Percentiles rank a stretch among this genome's conserved stretches.
Conservation (phyloP, 2,113 vertebrate species). For the Halichoeres trimaculatus region DNA sequence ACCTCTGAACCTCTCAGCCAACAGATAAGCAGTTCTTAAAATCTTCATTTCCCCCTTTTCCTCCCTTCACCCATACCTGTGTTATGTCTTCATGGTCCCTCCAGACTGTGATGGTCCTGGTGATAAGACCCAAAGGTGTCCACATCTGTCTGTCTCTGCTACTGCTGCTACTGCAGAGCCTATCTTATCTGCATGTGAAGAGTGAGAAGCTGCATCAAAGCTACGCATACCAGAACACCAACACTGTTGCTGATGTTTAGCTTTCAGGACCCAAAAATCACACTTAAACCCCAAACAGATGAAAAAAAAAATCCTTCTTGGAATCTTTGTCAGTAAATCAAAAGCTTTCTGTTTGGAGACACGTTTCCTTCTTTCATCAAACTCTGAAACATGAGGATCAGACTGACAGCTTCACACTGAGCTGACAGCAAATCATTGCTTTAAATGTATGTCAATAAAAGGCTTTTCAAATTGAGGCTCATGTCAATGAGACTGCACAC, state of each 20-base stretch:
- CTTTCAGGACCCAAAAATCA: constrained; percentile 21
- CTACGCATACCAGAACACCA: constrained; percentile 40
- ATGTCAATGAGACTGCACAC: too few relatives aligned
- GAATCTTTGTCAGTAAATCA: too few relatives aligned
- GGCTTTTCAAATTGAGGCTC: too few relatives aligned
- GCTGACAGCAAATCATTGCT: too few relatives aligned
- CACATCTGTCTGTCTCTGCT: constrained; percentile 64
- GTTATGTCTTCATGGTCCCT: constrained; percentile 72
- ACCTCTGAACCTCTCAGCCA: neutral
- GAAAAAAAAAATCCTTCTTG: too few relatives aligned
- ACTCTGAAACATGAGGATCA: too few relatives aligned
- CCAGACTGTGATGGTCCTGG: constrained; percentile 61
- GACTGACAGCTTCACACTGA: too few relatives aligned
- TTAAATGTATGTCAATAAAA: too few relatives aligned
- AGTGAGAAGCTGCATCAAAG: constrained; percentile 79
- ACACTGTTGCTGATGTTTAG: constrained; percentile 15
- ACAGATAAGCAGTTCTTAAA: constrained; percentile 7
- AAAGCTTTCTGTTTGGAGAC: too few relatives aligned
- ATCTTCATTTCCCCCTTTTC: neutral
- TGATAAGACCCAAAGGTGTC: constrained; percentile 74
- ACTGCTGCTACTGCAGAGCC: constrained; percentile 56
- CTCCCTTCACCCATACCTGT: constrained; percentile 59
- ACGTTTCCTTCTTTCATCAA: too few relatives aligned
- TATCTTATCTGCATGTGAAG: constrained; percentile 74
- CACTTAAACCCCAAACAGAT: neutral